phyloP scores from a whole-genome alignment of 1,140 invertebrate genomes.

The Lycorma delicatula region DNA sequence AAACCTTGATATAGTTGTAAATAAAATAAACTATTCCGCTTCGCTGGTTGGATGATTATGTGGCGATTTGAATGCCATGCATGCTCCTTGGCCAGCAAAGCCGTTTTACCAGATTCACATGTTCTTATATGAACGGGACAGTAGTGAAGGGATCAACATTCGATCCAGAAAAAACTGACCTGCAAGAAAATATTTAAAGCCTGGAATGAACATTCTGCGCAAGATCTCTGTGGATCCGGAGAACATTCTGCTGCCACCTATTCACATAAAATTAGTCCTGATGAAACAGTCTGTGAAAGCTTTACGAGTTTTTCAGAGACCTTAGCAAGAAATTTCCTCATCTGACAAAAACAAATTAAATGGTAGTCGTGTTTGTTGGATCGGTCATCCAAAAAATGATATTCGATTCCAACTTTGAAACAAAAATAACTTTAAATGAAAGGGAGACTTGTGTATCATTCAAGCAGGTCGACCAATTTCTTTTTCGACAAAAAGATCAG shows the following conservation, averaged over 20 bases:
- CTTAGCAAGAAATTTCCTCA: slow-evolving; percentile 32
- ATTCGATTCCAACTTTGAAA: slow-evolving; percentile 19
- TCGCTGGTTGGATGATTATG: slow-evolving; percentile 32
- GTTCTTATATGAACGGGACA: slow-evolving; percentile 40
- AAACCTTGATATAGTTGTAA: slow-evolving; percentile 28
- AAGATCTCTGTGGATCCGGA: slow-evolving; percentile 29
- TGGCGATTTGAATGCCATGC: slow-evolving; percentile 23
- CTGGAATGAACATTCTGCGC: slow-evolving; percentile 33
- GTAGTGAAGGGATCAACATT: slow-evolving; percentile 31
- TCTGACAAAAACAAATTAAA: slow-evolving; percentile 31
- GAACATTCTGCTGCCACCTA: slow-evolving; percentile 22
- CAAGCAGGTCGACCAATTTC: too few relatives aligned
- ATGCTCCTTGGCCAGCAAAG: slow-evolving; percentile 36
- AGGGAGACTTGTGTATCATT: too few relatives aligned
- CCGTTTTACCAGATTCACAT: slow-evolving; percentile 39
- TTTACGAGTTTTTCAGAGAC: slow-evolving; percentile 30
- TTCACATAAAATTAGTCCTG: slow-evolving; percentile 38
- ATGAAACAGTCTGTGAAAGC: slow-evolving; percentile 34
- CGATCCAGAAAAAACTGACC: slow-evolving; percentile 33
- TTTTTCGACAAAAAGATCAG: too few relatives aligned
- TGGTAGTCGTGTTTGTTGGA: slow-evolving; percentile 32
- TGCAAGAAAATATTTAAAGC: slow-evolving; percentile 25
- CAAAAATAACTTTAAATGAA: slow-evolving; percentile 18
- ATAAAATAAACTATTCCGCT: slow-evolving; percentile 33
- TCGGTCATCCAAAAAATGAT: slow-evolving; percentile 32